phyloP scores from a whole-genome alignment of 2,113 vertebrate species.

The Apaloderma vittatum region DNA sequence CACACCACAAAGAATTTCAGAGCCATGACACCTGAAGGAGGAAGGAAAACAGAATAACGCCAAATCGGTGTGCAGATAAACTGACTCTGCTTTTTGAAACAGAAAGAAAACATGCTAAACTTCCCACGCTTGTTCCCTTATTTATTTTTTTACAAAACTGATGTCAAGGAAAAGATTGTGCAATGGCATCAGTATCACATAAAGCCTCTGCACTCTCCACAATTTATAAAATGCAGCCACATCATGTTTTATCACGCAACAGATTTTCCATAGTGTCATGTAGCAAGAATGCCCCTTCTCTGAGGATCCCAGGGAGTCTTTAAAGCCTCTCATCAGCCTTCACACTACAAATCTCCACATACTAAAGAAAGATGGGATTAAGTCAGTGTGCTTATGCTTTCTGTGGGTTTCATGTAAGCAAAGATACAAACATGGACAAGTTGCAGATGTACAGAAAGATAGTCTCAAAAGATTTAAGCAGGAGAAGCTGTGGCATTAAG shows the following conservation, averaged over 20 bases:
- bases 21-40: not conserved
- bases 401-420: not conserved
- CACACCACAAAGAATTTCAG: not conserved
- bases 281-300: not conserved
- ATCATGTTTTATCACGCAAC: not conserved
- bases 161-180: not conserved
- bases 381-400: not conserved
- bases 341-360: not conserved
- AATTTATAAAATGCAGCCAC: not conserved
- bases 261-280: not conserved
- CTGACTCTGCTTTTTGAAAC: not conserved
- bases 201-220: not conserved
- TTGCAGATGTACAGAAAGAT: not conserved
- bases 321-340: not conserved
- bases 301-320: not conserved
- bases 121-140: not conserved
- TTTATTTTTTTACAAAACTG: not conserved
- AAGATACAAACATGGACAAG: not conserved
- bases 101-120: not conserved
- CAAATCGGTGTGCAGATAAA: not conserved
- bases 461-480: not conserved
- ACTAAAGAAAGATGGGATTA: conserved; percentile 3
- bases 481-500: not conserved
- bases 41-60: not conserved
- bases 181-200: not conserved